Evolutionary conservation across 2,888 invertebrate genomes (phyloP).

Genomic region (Lasioglossum malachurum): DNA sequence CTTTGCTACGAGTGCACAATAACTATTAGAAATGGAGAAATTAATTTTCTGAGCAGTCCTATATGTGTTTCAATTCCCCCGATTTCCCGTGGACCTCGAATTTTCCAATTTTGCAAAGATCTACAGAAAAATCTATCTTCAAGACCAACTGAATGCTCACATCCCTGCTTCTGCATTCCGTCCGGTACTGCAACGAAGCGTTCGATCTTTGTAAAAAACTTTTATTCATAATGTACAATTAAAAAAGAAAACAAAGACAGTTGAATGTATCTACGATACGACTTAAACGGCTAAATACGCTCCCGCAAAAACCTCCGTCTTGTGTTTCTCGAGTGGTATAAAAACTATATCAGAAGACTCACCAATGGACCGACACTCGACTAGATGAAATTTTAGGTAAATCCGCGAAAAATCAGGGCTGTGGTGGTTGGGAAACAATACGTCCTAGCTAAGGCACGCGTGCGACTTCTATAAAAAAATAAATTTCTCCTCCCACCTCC

Average conservation of each 20-base stretch:
- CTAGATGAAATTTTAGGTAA: conserved; percentile 33
- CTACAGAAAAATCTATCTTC: not conserved
- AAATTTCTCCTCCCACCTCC: conserved; percentile 14
- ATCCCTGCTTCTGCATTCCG: not conserved
- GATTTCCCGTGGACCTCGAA: not conserved
- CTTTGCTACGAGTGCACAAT: not conserved
- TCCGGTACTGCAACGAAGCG: not conserved
- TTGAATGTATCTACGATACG: conserved; percentile 44
- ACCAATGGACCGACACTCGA: conserved; percentile 51
- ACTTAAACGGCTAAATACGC: conserved; percentile 58
- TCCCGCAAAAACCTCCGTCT: conserved; percentile 46
- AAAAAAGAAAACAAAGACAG: conserved; percentile 63
- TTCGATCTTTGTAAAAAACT: conserved; percentile 57
- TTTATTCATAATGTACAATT: conserved; percentile 75
- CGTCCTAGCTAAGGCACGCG: conserved; percentile 2
- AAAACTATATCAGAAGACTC: conserved; percentile 34
- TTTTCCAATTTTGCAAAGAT: not conserved
- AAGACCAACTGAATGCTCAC: not conserved
- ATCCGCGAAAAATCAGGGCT: conserved; percentile 21
- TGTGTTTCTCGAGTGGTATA: conserved; percentile 15
- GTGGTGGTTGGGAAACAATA: conserved; percentile 11
- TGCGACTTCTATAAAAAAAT: conserved; percentile 45
- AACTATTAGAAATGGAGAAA: not conserved
- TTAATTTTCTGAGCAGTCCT: too few relatives aligned
- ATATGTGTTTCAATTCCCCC: not conserved